phyloP scores from a whole-genome alignment of 1,140 invertebrate species.

The Drosophila hydei region DNA sequence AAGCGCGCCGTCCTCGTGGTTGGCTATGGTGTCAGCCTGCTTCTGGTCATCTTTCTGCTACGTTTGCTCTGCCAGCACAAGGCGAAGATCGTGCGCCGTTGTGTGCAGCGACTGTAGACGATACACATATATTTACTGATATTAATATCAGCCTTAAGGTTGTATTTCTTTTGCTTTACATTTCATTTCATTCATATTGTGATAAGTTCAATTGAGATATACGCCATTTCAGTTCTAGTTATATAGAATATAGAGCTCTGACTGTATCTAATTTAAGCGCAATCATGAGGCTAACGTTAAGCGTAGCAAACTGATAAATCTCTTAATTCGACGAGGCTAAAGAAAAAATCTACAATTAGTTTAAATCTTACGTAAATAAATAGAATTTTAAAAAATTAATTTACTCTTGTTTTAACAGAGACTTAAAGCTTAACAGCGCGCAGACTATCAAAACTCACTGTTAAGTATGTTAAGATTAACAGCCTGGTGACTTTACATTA shows the following conservation, averaged over 20 bases:
- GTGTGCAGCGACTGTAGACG: constrained; percentile 73
- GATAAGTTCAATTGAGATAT: constrained; percentile 67
- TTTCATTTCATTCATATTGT: constrained; percentile 55
- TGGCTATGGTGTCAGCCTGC: constrained; percentile 63
- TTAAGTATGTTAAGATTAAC: too few species aligned
- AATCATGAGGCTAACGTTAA: constrained; percentile 53
- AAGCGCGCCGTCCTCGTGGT: constrained; percentile 69
- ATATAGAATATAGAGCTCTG: constrained; percentile 29
- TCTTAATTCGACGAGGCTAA: neutral
- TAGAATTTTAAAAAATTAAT: constrained; percentile 13
- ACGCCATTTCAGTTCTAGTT: constrained; percentile 64
- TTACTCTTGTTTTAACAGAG: neutral
- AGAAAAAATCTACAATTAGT: constrained; percentile 11
- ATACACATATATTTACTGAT: neutral
- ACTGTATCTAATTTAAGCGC: constrained; percentile 39
- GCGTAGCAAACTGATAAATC: constrained; percentile 15
- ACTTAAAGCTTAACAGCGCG: neutral
- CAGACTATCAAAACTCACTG: too few species aligned
- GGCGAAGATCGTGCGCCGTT: constrained; percentile 75
- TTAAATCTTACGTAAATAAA: constrained; percentile 12
- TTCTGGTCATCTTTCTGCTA: constrained; percentile 64
- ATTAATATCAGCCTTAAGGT: constrained; percentile 3
- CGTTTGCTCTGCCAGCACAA: constrained; percentile 73
- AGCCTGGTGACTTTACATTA: neutral
- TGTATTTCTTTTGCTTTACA: constrained; percentile 11